Base-by-base conservation (phyloP, 2,888 invertebrate species). In the Hymenopus coronatus region DNA sequence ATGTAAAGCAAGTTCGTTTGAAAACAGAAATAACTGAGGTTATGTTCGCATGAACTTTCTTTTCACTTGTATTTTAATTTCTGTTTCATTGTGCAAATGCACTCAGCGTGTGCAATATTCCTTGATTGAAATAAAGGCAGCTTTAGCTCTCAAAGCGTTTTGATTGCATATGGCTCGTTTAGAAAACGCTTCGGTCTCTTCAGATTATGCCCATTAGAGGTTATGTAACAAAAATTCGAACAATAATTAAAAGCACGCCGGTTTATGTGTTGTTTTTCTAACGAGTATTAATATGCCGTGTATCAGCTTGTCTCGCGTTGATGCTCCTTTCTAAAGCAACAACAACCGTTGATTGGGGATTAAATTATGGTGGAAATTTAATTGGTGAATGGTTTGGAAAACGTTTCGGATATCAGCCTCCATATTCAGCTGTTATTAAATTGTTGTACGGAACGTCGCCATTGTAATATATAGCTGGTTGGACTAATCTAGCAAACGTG, bases 371-470 rank as follows among this genome's bases (percentile, higher is more conserved):
- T 87, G 28, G 54, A 87, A 87, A 28, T 87, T 82, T 30, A 15
- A n/a, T 28, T 28, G n/a, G 28, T 81, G 30, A 6, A 87, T 81
- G 9, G 28, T 82, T 82, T 28, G 30, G n/a, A 85, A 85, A 85
- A 27, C 27, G 54, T 12, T 85, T 27, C 28, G 40, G 46, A 20
- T 46, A 27, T 85, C 46, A 46, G 27, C 28, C 40, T 46, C 46
- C 54, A 54, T 25, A 12, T 28, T 82, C 87, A 70, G 87, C 70
- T 87, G n/a, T 82, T 81, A 87, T 87, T 46, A 85, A 85, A 85
- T 27, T 84, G 84, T 33, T 85, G 20, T 70, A 46, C 46, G 27
- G 27, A 27, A 46, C 46, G 15, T 85, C 85, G 14, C 46, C 46
- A n/a, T 27, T 87, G 15, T 70, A 70, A 70, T 70, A 70, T 70